A percentile compares a stretch with the other conserved stretches of the same genome.
Evolutionary conservation across 2,797 vertebrate genomes (phyloP).

Genomic region (Numenius phaeopus): DNA sequence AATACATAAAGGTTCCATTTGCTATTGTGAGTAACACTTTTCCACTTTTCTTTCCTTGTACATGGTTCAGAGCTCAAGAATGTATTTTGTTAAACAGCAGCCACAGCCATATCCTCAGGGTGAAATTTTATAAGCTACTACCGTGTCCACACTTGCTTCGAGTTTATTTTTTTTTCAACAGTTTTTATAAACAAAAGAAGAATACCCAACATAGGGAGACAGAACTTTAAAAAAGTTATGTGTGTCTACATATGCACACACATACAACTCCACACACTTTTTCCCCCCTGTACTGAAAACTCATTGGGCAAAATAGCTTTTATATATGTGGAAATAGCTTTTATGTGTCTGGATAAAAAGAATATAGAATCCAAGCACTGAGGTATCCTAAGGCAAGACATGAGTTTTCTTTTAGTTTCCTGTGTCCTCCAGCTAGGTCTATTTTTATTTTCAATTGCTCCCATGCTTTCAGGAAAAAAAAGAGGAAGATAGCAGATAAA

Average conservation of each 20-base stretch:
- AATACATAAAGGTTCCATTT: not conserved
- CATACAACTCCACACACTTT: accelerated
- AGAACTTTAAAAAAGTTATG: not conserved
- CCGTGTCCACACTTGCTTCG: accelerated
- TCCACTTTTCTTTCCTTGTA: not conserved
- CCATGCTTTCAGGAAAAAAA: not conserved
- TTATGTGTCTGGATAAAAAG: not conserved
- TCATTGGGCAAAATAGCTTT: not conserved
- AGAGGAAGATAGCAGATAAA: not conserved
- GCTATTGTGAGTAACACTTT: not conserved
- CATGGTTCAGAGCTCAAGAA: accelerated
- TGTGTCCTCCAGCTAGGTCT: not conserved
- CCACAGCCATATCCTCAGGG: not conserved
- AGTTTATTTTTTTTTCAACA: not conserved
- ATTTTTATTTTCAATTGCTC: not conserved
- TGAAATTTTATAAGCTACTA: not conserved
- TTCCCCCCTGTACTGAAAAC: not conserved
- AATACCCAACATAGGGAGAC: not conserved
- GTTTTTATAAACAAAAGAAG: not conserved
- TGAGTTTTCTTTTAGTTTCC: not conserved
- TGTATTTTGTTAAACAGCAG: not conserved
- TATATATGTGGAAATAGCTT: not conserved
- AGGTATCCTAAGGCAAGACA: not conserved
- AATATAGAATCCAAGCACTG: not conserved
- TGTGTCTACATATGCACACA: not conserved